phyloP scores from a whole-genome alignment of 2,113 vertebrate genomes.

The Gobio gobio region DNA sequence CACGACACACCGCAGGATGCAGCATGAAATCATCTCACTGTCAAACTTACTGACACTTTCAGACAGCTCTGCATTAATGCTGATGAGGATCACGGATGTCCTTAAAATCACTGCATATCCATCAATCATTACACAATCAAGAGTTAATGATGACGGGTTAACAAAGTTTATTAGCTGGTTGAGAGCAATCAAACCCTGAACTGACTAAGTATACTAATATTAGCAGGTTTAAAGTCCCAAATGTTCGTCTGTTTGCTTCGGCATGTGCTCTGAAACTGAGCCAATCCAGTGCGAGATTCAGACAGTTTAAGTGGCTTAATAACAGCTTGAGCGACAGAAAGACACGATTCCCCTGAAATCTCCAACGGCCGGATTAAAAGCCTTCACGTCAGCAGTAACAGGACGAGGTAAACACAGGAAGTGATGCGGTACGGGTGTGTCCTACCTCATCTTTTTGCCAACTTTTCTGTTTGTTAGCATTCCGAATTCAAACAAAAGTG shows the following conservation, averaged over 20 bases:
- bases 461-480: not conserved
- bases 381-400: not conserved
- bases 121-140: not conserved
- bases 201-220: not conserved
- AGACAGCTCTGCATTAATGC: not conserved
- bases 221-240: not conserved
- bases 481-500: not conserved
- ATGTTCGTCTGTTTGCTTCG: not conserved
- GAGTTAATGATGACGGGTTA: not conserved
- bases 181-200: not conserved
- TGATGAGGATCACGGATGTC: not conserved
- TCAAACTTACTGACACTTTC: constrained; percentile 21
- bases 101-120: not conserved
- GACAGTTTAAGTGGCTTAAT: constrained; percentile 26
- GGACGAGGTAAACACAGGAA: constrained; percentile 20
- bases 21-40: constrained; percentile 19
- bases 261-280: constrained; percentile 8
- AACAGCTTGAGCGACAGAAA: constrained; percentile 11
- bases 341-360: constrained; percentile 23
- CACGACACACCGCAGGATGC: constrained; percentile 42
- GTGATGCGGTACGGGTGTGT: not conserved
- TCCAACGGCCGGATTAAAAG: constrained; percentile 31
- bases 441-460: not conserved
- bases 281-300: constrained; percentile 1
- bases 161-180: not conserved